Evolutionary conservation across 23 tunicate species (phyloP), one percentile per base, ranked within the genome.

Genomic region (Clavelina lepadiformis): DNA sequence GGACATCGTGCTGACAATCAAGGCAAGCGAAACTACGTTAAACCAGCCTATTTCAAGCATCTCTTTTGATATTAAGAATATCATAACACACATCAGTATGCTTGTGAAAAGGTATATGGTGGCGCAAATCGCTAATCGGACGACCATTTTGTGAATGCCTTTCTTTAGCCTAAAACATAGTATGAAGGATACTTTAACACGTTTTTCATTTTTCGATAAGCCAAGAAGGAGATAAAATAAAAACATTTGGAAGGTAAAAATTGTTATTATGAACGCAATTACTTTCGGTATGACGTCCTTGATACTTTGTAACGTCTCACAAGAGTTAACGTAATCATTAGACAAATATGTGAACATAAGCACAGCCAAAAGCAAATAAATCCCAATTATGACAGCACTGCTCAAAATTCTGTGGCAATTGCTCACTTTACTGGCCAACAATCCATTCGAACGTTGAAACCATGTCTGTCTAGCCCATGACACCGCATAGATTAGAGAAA

Each of bases 71-170:
- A 46, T 57, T 7, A 66, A 28, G 5, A 66, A 35, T 5, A 66
- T 25, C 22, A 57, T 57, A 5, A 66, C 47, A 25, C 72, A 26
- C 13, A 66, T 19, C 46, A 66, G 57, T 29, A 66, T 46, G 13
- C 56, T 66, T 23, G 72, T 46, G 29, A 46, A 66, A 3, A 66
- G 15, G 22, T 57, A 66, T 3, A 57, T 57, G 35, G 35, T 26
- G 11, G 72, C 72, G 36, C 72, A 66, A 20, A 66, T 24, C 2
- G 57, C 72, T 7, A 66, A 44, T 8, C 72, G 56, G 23, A 46
- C 47, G 5, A 66, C 23, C 72, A 66, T 46, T 4, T 5, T 4
- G 30, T 31, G 35, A 25, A 66, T 26, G 8, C 47, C 72, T 46
- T 66, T 46, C 15, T 28, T 24, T 23, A 57, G 11, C 3, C 24